Evolutionary conservation across 2,113 vertebrate genomes (phyloP).

Genomic region (Sylvia atricapilla): DNA sequence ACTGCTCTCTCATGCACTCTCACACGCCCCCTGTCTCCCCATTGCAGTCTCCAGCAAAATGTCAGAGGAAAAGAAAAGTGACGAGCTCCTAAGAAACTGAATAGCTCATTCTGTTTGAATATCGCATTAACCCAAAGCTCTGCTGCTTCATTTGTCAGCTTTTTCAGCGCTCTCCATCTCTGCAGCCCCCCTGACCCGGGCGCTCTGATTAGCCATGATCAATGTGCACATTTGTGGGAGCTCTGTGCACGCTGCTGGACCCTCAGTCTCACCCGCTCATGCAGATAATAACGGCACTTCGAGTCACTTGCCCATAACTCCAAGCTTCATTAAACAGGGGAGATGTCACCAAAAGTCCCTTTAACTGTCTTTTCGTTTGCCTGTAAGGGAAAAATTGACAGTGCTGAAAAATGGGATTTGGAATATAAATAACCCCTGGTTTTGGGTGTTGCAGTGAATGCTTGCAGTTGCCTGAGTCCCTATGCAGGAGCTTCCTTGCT

Average conservation of each 20-base stretch:
- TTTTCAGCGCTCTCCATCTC: slow-evolving; percentile 58
- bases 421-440: slow-evolving; percentile 47
- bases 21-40: background rate
- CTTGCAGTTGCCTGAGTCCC: background rate
- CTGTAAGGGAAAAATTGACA: slow-evolving; percentile 28
- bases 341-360: slow-evolving; percentile 80
- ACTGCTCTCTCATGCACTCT: background rate
- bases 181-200: slow-evolving; percentile 70
- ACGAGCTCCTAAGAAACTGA: slow-evolving; percentile 59
- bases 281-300: slow-evolving; percentile 83
- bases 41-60: background rate
- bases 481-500: background rate
- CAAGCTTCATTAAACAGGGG: slow-evolving; percentile 82
- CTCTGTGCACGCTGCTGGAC: slow-evolving; percentile 72
- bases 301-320: slow-evolving; percentile 79
- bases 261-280: slow-evolving; percentile 77
- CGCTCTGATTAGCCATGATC: slow-evolving; percentile 80
- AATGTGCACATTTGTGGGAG: slow-evolving; percentile 78
- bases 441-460: background rate
- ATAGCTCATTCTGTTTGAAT: slow-evolving; percentile 67
- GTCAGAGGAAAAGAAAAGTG: slow-evolving; percentile 50
- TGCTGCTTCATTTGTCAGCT: slow-evolving; percentile 74
- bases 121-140: slow-evolving; percentile 65
- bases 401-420: slow-evolving; percentile 59
- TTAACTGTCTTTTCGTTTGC: slow-evolving; percentile 61